phyloP scores from a whole-genome alignment of 2,113 vertebrate genomes.

The Amblyornis subalaris region DNA sequence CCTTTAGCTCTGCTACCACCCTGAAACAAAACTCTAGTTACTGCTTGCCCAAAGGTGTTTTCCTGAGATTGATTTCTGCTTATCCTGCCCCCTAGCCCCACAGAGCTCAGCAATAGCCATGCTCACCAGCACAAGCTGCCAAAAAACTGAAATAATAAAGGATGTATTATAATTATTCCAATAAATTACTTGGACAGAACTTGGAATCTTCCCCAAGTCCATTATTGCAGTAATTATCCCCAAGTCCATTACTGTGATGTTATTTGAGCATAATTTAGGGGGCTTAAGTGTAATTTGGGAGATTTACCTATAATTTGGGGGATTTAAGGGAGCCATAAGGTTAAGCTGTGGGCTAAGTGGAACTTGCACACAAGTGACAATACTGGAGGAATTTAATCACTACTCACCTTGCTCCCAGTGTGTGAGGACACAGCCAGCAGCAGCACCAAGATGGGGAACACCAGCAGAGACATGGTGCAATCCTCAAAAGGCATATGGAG shows the following conservation, averaged over 20 bases:
- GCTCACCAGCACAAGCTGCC: neutral
- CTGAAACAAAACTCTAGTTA: neutral
- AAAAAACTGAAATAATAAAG: neutral
- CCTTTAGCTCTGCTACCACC: neutral
- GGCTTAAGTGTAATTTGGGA: neutral
- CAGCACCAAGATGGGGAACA: neutral
- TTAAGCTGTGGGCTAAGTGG: neutral
- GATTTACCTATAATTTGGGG: neutral
- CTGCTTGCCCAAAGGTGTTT: neutral
- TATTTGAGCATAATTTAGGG: neutral
- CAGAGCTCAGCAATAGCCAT: neutral
- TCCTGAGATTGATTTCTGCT: neutral
- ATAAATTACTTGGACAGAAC: neutral
- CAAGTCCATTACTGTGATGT: neutral
- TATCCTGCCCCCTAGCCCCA: neutral
- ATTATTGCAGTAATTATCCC: neutral
- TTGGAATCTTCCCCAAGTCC: neutral
- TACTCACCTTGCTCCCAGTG: neutral
- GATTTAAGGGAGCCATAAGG: neutral
- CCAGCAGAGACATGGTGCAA: neutral
- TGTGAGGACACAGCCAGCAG: neutral
- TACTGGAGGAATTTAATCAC: neutral
- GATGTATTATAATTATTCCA: neutral
- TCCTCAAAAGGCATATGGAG: neutral
- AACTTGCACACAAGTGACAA: neutral